Percentiles rank a stretch among this genome's conserved stretches.
Evolutionary conservation across 2,797 vertebrate genomes (phyloP).

Genomic region (Argentina silus): DNA sequence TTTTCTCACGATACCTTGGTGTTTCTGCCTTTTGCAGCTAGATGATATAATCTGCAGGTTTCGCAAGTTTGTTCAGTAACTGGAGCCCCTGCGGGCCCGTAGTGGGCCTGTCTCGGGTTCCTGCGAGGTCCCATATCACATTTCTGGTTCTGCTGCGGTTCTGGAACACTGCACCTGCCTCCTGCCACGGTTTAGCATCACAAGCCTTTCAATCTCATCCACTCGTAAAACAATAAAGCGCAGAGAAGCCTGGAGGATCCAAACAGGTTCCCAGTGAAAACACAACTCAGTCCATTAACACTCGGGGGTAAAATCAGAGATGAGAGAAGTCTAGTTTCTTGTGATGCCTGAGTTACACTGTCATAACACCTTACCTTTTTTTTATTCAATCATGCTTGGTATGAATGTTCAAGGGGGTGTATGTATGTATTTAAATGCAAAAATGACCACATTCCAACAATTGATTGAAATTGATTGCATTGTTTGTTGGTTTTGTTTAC

Average conservation of each 20-base stretch:
- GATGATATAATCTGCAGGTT: constrained; percentile 29
- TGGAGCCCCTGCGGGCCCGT: constrained; percentile 20
- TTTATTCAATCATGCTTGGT: too few species aligned
- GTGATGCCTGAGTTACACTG: neutral
- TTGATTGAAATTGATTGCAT: too few species aligned
- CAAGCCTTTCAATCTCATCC: neutral
- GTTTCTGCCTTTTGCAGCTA: constrained; percentile 9
- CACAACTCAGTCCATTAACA: neutral
- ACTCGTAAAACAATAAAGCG: neutral
- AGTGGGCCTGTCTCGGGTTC: constrained; percentile 35
- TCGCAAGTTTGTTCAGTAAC: constrained; percentile 36
- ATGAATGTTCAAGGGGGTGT: too few species aligned
- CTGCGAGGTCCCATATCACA: constrained; percentile 36
- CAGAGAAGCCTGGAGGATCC: neutral
- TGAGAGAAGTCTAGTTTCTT: neutral
- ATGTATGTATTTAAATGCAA: too few species aligned
- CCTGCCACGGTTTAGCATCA: neutral
- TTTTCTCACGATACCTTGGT: neutral
- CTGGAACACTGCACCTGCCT: constrained; percentile 3
- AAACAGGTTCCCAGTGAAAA: neutral
- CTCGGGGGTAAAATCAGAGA: too few species aligned
- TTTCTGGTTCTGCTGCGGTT: constrained; percentile 38
- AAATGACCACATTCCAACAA: too few species aligned
- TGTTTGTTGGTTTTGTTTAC: too few species aligned
- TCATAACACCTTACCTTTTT: neutral